Evolutionary conservation across 2,797 vertebrate species (phyloP).

Genomic region (Gallinago solitaria): DNA sequence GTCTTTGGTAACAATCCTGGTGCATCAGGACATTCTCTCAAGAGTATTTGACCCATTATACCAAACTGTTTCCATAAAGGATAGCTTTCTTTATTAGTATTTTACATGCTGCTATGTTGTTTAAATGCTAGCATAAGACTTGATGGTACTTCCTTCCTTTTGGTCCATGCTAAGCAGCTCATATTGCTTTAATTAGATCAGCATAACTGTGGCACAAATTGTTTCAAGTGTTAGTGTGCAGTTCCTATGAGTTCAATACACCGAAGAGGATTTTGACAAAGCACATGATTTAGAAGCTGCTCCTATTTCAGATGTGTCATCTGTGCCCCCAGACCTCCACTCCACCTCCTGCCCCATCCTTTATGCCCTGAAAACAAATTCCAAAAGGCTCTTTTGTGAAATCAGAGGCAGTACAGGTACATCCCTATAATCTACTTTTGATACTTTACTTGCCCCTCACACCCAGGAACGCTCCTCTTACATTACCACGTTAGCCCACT

Average conservation of each 20-base stretch:
- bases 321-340: background rate
- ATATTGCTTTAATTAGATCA: background rate
- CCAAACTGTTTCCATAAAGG: background rate
- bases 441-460: background rate
- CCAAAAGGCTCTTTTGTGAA: background rate
- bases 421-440: background rate
- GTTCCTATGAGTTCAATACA: background rate
- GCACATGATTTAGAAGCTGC: background rate
- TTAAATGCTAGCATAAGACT: background rate
- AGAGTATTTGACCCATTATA: background rate
- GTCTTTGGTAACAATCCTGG: background rate
- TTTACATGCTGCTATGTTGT: background rate
- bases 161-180: background rate
- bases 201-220: background rate
- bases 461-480: background rate
- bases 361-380: background rate
- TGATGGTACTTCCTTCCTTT: background rate
- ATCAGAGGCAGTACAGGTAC: background rate
- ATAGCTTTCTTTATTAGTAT: background rate
- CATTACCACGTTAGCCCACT: rapidly evolving
- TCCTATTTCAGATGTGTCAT: background rate
- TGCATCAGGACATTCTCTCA: background rate
- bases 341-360: no score
- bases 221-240: rapidly evolving
- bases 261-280: background rate